A percentile compares a stretch with the other conserved stretches of the same genome.
phyloP scores from a whole-genome alignment of 2,797 vertebrate genomes.

The Spea hammondii region DNA sequence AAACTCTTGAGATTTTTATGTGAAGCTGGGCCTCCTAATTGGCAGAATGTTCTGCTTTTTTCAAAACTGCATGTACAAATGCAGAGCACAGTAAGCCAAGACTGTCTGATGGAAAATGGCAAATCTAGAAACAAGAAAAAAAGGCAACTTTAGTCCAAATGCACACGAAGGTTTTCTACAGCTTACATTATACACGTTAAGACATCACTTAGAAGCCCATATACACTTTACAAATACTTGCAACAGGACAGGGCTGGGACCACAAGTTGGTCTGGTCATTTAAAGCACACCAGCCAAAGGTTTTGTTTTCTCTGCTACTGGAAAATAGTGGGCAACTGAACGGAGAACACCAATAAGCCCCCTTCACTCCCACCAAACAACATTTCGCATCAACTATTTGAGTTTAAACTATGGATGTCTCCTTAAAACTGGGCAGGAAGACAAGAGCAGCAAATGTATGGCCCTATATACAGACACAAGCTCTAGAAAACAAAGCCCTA shows the following conservation, averaged over 20 bases:
- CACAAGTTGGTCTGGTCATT: no score
- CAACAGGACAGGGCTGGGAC: slow-evolving; percentile 10
- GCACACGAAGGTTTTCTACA: slow-evolving; percentile 21
- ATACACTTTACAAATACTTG: slow-evolving; percentile 22
- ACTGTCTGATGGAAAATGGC: slow-evolving; percentile 54
- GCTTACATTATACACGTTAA: slow-evolving; percentile 16
- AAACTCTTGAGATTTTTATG: slow-evolving; percentile 50
- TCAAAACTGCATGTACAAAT: slow-evolving; percentile 54
- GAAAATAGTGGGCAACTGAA: neutral
- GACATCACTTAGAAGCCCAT: slow-evolving; percentile 25
- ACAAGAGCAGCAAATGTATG: no score
- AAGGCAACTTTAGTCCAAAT: slow-evolving; percentile 52
- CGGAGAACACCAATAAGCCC: neutral
- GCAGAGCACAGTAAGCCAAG: slow-evolving; percentile 54
- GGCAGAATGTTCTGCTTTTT: slow-evolving; percentile 55
- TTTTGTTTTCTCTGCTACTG: no score
- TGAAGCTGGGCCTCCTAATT: slow-evolving; percentile 52
- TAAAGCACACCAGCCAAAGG: no score
- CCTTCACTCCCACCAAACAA: neutral
- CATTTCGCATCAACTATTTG: neutral
- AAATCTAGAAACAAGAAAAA: slow-evolving; percentile 52
- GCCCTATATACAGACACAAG: neutral
- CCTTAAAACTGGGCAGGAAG: neutral
- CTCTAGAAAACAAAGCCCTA: neutral
- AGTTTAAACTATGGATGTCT: neutral